Conservation (phyloP, 1,140 invertebrate species). For the Drosophila mayri region DNA sequence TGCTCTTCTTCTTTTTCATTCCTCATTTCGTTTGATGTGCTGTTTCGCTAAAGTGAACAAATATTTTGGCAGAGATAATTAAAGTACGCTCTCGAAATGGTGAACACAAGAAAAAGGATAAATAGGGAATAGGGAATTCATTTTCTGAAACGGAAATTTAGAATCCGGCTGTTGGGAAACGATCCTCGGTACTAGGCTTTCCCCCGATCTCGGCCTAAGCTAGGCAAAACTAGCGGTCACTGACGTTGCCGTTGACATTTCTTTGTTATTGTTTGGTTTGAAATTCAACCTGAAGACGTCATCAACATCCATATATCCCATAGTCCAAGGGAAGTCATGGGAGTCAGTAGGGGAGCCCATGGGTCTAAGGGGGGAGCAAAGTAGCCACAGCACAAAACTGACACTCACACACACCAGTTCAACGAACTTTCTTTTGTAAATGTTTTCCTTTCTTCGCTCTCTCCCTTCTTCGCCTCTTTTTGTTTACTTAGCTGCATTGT, state of each 20-base stretch:
- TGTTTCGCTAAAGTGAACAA: neutral
- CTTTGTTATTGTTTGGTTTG: constrained; percentile 32
- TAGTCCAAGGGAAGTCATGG: constrained; percentile 1
- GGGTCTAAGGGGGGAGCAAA: constrained; percentile 35
- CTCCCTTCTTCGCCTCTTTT: constrained; percentile 42
- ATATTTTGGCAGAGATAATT: neutral
- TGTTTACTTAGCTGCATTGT: constrained; percentile 78
- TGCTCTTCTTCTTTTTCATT: neutral
- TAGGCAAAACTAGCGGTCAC: constrained; percentile 10
- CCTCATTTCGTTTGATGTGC: neutral
- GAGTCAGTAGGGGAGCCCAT: neutral
- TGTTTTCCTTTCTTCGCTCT: constrained; percentile 67
- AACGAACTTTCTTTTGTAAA: constrained; percentile 79
- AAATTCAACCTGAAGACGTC: constrained; percentile 53
- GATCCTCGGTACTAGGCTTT: constrained; percentile 5
- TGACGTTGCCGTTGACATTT: constrained; percentile 37
- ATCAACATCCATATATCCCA: constrained; percentile 32
- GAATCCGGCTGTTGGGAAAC: neutral
- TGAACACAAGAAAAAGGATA: neutral
- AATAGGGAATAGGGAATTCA: neutral
- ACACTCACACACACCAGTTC: constrained; percentile 50
- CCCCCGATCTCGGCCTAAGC: neutral
- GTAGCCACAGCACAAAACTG: constrained; percentile 67
- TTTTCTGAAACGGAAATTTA: neutral
- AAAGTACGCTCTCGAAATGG: neutral